Percentiles rank a stretch among this genome's conserved stretches.
phyloP scores from a whole-genome alignment of 2,797 vertebrate genomes.

The Pseudomugil tenellus region DNA sequence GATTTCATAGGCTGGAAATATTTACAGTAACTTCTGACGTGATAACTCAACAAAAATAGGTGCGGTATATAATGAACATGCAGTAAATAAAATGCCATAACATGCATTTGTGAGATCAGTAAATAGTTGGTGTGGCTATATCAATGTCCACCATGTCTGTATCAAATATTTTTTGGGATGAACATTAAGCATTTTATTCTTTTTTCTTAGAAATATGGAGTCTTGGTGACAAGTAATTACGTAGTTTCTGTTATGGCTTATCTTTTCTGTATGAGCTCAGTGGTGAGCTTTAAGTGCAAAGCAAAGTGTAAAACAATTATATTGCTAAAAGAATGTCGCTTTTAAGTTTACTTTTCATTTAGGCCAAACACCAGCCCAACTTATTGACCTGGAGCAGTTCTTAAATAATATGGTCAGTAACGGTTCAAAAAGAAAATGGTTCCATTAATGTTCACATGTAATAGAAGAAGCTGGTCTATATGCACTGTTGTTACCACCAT shows the following conservation, averaged over 20 bases:
- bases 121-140: background rate
- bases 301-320: conserved; percentile 3
- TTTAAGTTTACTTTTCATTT: conserved; percentile 8
- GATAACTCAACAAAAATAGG: conserved; percentile 11
- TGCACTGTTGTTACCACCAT: conserved; percentile 47
- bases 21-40: conserved; percentile 23
- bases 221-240: background rate
- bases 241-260: background rate
- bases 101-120: background rate
- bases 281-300: conserved; percentile 10
- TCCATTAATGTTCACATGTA: conserved; percentile 11
- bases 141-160: background rate
- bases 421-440: background rate
- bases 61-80: conserved; percentile 6
- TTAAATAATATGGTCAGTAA: background rate
- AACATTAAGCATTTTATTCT: background rate
- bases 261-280: background rate
- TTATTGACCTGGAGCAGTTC: background rate
- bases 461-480: conserved; percentile 43
- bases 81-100: background rate
- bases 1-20: conserved; percentile 7
- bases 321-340: background rate
- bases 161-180: background rate
- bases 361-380: background rate
- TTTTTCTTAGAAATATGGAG: background rate